A percentile compares a stretch with the other conserved stretches of the same genome.
phyloP scores from a whole-genome alignment of 2,888 invertebrate genomes.

The Synergus itoensis region DNA sequence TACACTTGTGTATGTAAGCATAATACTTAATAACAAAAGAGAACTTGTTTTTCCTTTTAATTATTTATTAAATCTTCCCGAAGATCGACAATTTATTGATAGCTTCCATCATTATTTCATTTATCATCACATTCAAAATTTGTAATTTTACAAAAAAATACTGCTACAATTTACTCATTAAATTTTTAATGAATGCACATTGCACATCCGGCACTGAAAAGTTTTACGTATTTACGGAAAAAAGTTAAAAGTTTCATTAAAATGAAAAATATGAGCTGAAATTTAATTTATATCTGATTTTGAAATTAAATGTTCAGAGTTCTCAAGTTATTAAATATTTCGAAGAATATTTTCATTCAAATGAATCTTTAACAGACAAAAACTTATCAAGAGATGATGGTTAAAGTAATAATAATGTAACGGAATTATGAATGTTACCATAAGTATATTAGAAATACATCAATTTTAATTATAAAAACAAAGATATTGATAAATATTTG shows the following conservation, averaged over 20 bases:
- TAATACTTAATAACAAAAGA: neutral
- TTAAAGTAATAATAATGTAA: conserved; percentile 24
- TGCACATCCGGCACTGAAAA: neutral
- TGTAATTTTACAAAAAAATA: neutral
- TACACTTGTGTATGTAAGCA: neutral
- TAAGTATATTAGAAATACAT: conserved; percentile 11
- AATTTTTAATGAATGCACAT: neutral
- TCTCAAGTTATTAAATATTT: neutral
- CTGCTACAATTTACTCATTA: neutral
- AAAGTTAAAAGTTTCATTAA: conserved; percentile 4
- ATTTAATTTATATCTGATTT: neutral
- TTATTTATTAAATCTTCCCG: neutral
- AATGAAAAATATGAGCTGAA: neutral
- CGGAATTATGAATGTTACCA: conserved; percentile 11
- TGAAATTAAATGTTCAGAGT: neutral
- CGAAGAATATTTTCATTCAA: conserved; percentile 6
- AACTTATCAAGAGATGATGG: conserved; percentile 1
- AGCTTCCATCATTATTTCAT: neutral
- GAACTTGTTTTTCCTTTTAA: neutral
- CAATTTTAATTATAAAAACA: conserved; percentile 15
- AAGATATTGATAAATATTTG: conserved; percentile 40
- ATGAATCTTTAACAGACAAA: neutral
- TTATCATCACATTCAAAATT: neutral
- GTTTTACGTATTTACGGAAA: neutral
- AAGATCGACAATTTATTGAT: neutral